Base-by-base conservation (phyloP, 1,140 invertebrate genomes). In the Tetraneura akinire region DNA sequence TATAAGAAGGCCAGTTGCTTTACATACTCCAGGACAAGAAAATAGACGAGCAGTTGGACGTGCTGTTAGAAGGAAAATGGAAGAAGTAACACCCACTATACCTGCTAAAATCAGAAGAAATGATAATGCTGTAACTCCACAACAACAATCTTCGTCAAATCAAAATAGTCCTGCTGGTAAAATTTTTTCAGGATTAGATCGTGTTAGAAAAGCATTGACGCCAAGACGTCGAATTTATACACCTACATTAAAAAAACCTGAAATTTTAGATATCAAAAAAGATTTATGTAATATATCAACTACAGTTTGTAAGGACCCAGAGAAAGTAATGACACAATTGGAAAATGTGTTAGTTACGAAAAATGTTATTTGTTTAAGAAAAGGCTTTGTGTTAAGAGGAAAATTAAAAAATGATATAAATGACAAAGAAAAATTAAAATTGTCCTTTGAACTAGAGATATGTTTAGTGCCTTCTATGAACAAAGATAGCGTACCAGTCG, bases 401-500 rank as follows among this genome's bases (percentile, higher is more conserved):
- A 89, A 89, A 85, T 85, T 88, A 14, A 80, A 49, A 3, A 60
- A 55, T 13, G 55, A 78, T n/a, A 81, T 80, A 68, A 70, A 45
- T 57, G 83, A 83, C 45, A 84, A 45, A 81, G 80, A 53, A 53
- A 82, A 83, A 66, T 18, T 83, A 51, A 80, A 85, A 81, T 81
- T 93, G 84, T 89, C 90, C 1, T 94, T 96, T 85, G 93, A 95
- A 84, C 84, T 96, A 76, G 94, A 96, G 87, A 91, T 95, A 18
- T 94, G 93, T 85, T 86, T 89, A 14, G 84, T 92, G 14, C 87
- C 88, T 80, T 84, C 82, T 81, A 81, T 80, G 62, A 80, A 80
- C 29, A 60, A n/a, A 47, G 53, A 78, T 23, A 78, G 60, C 29
- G 70, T 78, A 13, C 83, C 82, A 2, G 86, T 89, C 45, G 88